Conservation (phyloP, 1,140 invertebrate genomes). For the Conus ventricosus region DNA sequence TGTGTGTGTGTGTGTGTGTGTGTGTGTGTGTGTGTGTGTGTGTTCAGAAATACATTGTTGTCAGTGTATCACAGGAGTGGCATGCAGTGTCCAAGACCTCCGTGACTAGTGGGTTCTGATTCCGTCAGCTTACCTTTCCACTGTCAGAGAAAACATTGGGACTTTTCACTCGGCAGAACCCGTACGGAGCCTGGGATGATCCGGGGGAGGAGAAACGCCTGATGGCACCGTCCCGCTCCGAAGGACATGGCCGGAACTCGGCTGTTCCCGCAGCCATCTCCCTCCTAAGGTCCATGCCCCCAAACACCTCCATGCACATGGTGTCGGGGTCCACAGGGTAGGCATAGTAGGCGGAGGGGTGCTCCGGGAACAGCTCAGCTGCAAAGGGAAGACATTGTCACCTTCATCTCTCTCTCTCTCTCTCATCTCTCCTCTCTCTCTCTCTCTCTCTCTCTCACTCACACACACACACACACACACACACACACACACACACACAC, state of each 20-base stretch:
- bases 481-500: too few species aligned
- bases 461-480: too few species aligned
- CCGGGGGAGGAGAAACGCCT: conserved; percentile 18
- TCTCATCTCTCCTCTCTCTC: too few species aligned
- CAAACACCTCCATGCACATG: conserved; percentile 43
- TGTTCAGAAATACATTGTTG: too few species aligned
- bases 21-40: too few species aligned
- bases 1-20: too few species aligned
- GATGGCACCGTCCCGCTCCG: background rate
- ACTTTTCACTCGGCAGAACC: background rate
- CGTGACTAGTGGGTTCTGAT: too few species aligned
- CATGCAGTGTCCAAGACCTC: too few species aligned
- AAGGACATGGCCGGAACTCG: background rate
- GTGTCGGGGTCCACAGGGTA: conserved; percentile 41
- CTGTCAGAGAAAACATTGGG: conserved; percentile 33
- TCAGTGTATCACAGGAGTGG: too few species aligned
- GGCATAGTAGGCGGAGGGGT: conserved; percentile 38
- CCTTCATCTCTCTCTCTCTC: too few species aligned
- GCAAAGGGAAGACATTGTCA: background rate
- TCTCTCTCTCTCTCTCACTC: too few species aligned
- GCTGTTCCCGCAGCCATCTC: conserved; percentile 4
- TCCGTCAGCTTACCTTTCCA: conserved; percentile 14
- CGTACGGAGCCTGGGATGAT: conserved; percentile 1
- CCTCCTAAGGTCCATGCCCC: conserved; percentile 28
- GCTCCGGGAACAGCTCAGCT: conserved; percentile 39